phyloP scores from a whole-genome alignment of 1,140 invertebrate species.

The Hycleus phaleratus region DNA sequence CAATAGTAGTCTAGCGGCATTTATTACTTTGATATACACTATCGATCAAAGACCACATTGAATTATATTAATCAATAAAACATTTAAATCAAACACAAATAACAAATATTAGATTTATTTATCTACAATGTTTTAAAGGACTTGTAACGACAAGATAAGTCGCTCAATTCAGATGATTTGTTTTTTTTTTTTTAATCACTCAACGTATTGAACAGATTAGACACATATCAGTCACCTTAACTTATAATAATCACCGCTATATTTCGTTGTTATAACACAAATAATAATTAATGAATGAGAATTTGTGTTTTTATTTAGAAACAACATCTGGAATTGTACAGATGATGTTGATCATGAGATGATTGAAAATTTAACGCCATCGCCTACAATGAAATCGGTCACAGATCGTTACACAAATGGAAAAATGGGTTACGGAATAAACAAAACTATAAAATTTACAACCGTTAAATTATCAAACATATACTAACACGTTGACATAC shows the following conservation, averaged over 20 bases:
- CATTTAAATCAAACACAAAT: constrained; percentile 7
- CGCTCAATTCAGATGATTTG: too few relatives aligned
- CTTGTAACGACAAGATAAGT: too few relatives aligned
- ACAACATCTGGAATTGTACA: too few relatives aligned
- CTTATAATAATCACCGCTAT: too few relatives aligned
- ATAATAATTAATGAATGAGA: too few relatives aligned
- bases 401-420: constrained; percentile 14
- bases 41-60: neutral
- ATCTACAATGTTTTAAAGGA: neutral
- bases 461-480: constrained; percentile 7
- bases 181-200: too few relatives aligned
- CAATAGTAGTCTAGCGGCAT: constrained; percentile 5
- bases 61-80: constrained; percentile 10
- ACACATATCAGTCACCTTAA: too few relatives aligned
- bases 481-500: neutral
- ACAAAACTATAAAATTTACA: constrained; percentile 15
- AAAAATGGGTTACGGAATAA: constrained; percentile 15
- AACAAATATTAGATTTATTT: constrained; percentile 12
- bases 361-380: too few relatives aligned
- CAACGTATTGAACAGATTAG: too few relatives aligned
- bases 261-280: too few relatives aligned
- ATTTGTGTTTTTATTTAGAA: too few relatives aligned
- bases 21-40: constrained; percentile 4
- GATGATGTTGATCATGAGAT: too few relatives aligned
- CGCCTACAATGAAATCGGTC: constrained; percentile 4